phyloP scores from a whole-genome alignment of 1,140 invertebrate genomes.

The Pseudobourletiella spinata region DNA sequence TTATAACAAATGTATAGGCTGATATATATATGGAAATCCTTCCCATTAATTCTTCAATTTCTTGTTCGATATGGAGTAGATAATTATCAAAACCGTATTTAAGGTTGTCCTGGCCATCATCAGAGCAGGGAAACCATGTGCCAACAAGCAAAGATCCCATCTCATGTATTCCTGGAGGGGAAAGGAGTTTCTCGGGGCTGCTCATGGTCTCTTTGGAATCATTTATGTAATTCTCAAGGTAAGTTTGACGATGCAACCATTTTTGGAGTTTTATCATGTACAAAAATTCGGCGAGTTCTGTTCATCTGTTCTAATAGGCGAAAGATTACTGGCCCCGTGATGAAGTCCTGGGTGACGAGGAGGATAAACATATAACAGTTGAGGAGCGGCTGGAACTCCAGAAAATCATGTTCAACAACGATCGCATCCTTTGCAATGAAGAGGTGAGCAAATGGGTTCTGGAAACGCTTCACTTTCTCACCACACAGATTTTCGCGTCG shows the following conservation, averaged over 20 bases:
- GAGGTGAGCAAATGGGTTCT: constrained; percentile 7
- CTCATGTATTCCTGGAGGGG: neutral
- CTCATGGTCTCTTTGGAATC: constrained; percentile 80
- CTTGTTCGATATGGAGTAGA: neutral
- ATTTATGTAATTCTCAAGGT: constrained; percentile 69
- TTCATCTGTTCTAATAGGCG: constrained; percentile 41
- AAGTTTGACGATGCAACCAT: neutral
- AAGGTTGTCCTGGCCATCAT: constrained; percentile 17
- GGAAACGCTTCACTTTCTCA: constrained; percentile 23
- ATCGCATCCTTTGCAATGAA: neutral
- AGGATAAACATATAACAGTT: neutral
- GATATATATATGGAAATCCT: neutral
- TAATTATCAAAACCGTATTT: neutral
- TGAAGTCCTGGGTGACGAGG: constrained; percentile 44
- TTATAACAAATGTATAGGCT: constrained; percentile 14
- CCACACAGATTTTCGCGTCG: constrained; percentile 50
- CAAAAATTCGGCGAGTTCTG: neutral
- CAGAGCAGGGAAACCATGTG: constrained; percentile 6
- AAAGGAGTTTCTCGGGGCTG: constrained; percentile 52
- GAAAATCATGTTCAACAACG: neutral
- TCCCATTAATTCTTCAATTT: neutral
- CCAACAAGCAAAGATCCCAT: neutral
- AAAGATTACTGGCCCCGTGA: constrained; percentile 45
- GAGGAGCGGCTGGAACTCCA: neutral
- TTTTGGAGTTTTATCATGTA: neutral